phyloP scores from a whole-genome alignment of 1,140 invertebrate species.

The Leptopilina clavipes region DNA sequence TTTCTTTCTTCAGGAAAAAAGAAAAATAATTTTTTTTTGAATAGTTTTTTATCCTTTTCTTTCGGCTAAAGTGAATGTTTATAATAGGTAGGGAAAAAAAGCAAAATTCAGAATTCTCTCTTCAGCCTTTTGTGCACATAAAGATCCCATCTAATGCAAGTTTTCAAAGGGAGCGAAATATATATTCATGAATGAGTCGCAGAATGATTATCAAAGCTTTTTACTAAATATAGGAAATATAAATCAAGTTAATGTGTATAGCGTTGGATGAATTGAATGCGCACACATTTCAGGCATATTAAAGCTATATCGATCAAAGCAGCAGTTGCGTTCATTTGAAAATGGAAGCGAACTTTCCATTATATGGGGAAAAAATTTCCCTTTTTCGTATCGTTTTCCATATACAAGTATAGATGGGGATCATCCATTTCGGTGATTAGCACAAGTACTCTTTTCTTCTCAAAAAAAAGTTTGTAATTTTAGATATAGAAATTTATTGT shows the following conservation, averaged over 20 bases:
- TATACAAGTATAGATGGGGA: no score
- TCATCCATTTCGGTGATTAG: no score
- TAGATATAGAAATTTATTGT: no score
- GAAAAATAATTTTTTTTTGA: no score
- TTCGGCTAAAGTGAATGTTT: not conserved
- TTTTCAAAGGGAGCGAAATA: conserved; percentile 12
- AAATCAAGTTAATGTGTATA: conserved; percentile 28
- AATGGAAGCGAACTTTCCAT: not conserved
- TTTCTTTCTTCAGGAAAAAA: no score
- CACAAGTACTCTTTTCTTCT: no score
- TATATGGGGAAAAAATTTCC: not conserved
- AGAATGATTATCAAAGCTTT: conserved; percentile 10
- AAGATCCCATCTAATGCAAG: not conserved
- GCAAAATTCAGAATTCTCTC: not conserved
- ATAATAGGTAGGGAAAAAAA: not conserved
- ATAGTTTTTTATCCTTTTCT: no score
- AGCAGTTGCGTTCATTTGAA: conserved; percentile 29
- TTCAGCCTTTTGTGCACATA: not conserved
- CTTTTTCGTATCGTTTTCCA: not conserved
- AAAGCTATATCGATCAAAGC: conserved; percentile 25
- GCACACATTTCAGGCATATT: conserved; percentile 31
- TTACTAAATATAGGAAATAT: conserved; percentile 25
- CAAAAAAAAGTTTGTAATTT: no score
- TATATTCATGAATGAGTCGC: conserved; percentile 22
- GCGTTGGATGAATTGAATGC: conserved; percentile 11